These are phyloP conservation scores for Maniola jurtina DNA, from an alignment of 1,140 invertebrate species.

Conservation along the genomic window DNA sequence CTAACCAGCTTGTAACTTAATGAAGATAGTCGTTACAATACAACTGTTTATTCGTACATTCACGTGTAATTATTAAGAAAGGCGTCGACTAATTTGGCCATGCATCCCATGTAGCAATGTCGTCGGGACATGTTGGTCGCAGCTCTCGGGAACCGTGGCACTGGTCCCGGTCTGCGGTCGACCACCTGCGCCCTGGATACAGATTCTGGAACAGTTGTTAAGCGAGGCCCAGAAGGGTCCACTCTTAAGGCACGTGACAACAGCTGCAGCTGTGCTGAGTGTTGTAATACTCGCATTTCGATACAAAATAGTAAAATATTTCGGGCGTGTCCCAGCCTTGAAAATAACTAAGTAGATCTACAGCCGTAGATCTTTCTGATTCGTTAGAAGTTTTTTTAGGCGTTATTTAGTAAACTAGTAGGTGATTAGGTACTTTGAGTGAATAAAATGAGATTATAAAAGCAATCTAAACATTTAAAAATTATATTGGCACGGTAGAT, in stretches of 20 bases:
- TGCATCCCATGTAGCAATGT: slow-evolving; percentile 49
- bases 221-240: neutral
- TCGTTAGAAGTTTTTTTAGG: too few relatives aligned
- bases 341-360: too few relatives aligned
- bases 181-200: neutral
- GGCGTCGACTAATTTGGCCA: slow-evolving; percentile 60
- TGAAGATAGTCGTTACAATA: neutral
- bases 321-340: too few relatives aligned
- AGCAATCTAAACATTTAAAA: too few relatives aligned
- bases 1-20: too few relatives aligned
- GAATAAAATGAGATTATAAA: too few relatives aligned
- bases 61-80: slow-evolving; percentile 58
- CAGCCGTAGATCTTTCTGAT: too few relatives aligned
- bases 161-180: neutral
- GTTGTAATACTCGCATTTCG: neutral
- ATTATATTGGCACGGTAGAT: too few relatives aligned
- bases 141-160: slow-evolving; percentile 21
- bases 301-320: neutral
- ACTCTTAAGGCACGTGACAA: neutral
- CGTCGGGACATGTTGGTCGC: slow-evolving; percentile 34
- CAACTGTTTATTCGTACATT: slow-evolving; percentile 5
- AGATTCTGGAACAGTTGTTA: neutral
- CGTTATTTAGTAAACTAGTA: too few relatives aligned
- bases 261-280: neutral
- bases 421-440: too few relatives aligned